Conservation (phyloP, 1,140 invertebrate species). For the Pissodes strobi region DNA sequence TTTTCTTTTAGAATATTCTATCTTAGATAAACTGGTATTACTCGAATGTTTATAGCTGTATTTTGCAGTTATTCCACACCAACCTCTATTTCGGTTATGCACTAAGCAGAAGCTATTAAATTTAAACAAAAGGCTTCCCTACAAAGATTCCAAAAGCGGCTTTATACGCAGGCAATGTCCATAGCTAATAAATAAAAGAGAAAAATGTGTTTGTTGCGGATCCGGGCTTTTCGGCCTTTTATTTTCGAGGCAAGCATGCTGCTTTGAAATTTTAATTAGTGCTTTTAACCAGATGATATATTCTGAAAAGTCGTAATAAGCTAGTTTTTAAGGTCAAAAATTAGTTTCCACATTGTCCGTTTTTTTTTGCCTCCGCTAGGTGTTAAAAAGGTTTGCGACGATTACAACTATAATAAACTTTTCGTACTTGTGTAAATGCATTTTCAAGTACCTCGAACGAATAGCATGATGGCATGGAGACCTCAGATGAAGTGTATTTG, state of each 20-base stretch:
- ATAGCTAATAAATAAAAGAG: slow-evolving; percentile 17
- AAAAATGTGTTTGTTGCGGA: slow-evolving; percentile 19
- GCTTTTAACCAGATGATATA: slow-evolving; percentile 3
- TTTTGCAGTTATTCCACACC: background rate
- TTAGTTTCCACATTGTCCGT: no score
- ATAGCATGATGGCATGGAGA: no score
- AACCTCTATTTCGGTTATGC: background rate
- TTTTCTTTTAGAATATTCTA: no score
- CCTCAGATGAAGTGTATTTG: no score
- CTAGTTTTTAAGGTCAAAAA: no score
- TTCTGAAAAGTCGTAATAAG: no score
- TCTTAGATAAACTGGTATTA: background rate
- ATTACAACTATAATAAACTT: no score
- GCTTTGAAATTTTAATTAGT: slow-evolving; percentile 14
- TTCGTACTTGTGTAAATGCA: no score
- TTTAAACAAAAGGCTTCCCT: background rate
- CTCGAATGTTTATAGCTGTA: background rate
- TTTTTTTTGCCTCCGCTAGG: no score
- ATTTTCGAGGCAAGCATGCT: background rate
- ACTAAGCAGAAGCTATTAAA: slow-evolving; percentile 6
- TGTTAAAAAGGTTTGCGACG: no score
- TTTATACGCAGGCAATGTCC: slow-evolving; percentile 11
- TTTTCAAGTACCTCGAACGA: no score
- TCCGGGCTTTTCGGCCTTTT: slow-evolving; percentile 6
- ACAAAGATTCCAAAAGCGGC: slow-evolving; percentile 8